Conservation (phyloP, 2,888 invertebrate genomes). For the Agrochola lychnidis region DNA sequence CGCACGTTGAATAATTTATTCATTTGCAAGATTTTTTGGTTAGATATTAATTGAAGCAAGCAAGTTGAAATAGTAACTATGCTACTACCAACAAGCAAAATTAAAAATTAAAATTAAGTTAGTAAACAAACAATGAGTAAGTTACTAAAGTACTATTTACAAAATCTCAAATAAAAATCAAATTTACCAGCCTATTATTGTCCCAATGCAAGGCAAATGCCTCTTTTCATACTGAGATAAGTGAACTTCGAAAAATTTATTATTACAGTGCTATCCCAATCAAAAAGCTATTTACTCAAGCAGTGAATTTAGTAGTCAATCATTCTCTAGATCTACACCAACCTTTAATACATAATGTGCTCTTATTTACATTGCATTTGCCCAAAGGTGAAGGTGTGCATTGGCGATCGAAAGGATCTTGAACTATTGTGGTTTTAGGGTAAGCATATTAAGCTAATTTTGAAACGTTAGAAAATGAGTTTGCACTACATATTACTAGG, state of each 20-base stretch:
- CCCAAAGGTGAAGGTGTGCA: slow-evolving; percentile 46
- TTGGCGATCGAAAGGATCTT: slow-evolving; percentile 34
- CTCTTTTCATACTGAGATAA: not conserved
- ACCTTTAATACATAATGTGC: slow-evolving; percentile 31
- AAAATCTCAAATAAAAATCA: no score
- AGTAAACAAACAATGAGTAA: not conserved
- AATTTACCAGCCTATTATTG: not conserved
- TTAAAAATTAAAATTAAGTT: not conserved
- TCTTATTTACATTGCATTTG: slow-evolving; percentile 34
- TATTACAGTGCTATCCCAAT: not conserved
- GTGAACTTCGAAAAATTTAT: not conserved
- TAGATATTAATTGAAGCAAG: not conserved
- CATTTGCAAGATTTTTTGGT: not conserved
- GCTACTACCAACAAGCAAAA: not conserved
- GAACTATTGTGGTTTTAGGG: slow-evolving; percentile 9
- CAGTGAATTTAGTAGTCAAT: slow-evolving; percentile 3
- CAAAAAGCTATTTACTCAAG: not conserved
- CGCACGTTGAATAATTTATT: not conserved
- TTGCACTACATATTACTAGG: not conserved
- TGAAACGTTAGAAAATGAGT: not conserved
- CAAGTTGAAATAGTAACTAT: not conserved
- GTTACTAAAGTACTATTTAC: not conserved
- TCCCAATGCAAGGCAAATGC: not conserved
- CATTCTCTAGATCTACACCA: not conserved
- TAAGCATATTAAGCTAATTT: not conserved